phyloP scores from a whole-genome alignment of 1,140 invertebrate genomes.

The Bombus vancouverensis region DNA sequence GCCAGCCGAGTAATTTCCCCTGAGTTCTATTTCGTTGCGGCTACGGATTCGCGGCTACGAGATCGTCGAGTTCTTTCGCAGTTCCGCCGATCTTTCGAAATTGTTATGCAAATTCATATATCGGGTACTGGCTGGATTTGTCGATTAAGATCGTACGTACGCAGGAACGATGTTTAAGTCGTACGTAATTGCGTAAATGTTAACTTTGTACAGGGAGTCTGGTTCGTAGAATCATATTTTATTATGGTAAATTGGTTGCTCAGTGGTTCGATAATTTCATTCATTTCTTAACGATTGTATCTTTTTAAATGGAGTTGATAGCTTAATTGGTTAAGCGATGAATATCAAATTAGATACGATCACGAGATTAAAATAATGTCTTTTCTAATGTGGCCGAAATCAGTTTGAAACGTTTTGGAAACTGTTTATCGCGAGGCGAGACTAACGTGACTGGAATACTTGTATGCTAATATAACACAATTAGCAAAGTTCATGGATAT shows the following conservation, averaged over 20 bases:
- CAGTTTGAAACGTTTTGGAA: not conserved
- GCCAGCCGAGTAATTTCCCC: conserved; percentile 14
- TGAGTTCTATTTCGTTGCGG: not conserved
- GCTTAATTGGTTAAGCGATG: no score
- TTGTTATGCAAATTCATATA: not conserved
- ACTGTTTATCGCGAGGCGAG: not conserved
- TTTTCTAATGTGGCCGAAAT: not conserved
- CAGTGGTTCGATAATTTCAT: not conserved
- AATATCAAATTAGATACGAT: no score
- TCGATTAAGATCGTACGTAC: no score
- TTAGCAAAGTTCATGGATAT: conserved; percentile 12
- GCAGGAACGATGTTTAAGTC: not conserved
- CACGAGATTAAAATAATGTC: not conserved
- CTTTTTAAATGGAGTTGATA: not conserved
- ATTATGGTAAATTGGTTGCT: not conserved
- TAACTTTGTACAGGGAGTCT: not conserved
- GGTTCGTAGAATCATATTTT: not conserved
- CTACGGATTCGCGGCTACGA: not conserved
- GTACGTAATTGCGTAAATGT: not conserved
- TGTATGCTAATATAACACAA: not conserved
- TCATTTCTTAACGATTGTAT: fast-evolving
- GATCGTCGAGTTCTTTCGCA: not conserved
- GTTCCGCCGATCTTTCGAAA: not conserved
- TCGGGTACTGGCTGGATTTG: no score
- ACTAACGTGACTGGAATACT: conserved; percentile 18